Evolutionary conservation across 2,888 invertebrate species (phyloP).

Genomic region (Hypercompe scribonia): DNA sequence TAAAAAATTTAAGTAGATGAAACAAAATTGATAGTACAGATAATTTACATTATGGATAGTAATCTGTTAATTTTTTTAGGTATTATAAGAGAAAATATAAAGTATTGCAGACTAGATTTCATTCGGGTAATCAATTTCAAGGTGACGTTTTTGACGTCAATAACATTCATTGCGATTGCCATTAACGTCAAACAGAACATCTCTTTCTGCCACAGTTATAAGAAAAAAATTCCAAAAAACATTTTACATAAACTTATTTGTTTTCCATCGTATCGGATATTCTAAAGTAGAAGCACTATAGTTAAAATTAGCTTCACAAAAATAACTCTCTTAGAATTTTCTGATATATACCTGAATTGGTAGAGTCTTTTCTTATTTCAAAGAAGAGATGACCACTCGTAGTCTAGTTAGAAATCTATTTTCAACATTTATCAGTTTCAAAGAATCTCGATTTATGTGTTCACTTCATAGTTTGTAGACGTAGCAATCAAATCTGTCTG

Average conservation of each 20-base stretch:
- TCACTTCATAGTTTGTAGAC: constrained; percentile 51
- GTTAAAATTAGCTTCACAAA: not conserved
- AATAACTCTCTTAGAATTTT: constrained; percentile 7
- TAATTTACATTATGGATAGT: not conserved
- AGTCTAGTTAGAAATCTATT: constrained; percentile 60
- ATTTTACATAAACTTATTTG: not conserved
- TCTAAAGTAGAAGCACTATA: not conserved
- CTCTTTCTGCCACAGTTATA: no score
- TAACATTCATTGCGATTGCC: no score
- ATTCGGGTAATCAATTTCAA: not conserved
- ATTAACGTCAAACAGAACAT: no score
- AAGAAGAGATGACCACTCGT: constrained; percentile 23
- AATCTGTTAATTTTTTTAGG: not conserved
- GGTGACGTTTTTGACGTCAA: not conserved
- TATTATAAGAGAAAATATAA: not conserved
- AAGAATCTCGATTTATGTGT: constrained; percentile 56
- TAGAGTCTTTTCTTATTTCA: constrained; percentile 21
- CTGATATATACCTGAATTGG: constrained; percentile 21
- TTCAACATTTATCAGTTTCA: constrained; percentile 60
- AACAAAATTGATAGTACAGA: not conserved
- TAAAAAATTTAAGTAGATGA: not conserved
- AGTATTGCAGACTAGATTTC: not conserved
- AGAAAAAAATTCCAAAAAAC: no score
- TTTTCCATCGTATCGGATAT: not conserved
- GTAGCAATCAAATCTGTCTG: constrained; percentile 48